Evolutionary conservation across 2,888 invertebrate genomes (phyloP).

Genomic region (Gibbula magus): DNA sequence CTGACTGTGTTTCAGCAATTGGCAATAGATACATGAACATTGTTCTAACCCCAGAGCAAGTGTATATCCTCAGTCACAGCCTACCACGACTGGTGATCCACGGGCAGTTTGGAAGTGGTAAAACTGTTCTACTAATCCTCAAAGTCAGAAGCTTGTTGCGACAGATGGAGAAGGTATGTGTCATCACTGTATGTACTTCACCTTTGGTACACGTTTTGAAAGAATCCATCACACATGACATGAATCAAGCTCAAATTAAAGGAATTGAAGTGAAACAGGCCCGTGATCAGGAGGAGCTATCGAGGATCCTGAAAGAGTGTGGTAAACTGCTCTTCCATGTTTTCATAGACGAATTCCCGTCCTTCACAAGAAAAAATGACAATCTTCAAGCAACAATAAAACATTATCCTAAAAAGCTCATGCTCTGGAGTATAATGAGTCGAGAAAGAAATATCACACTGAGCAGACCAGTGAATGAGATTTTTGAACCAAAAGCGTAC

Average conservation of each 20-base stretch:
- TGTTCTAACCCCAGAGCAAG: background rate
- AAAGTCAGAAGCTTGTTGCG: background rate
- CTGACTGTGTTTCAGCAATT: background rate
- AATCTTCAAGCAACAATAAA: background rate
- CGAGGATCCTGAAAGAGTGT: background rate
- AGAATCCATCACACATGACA: background rate
- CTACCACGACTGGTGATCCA: background rate
- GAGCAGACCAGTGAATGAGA: background rate
- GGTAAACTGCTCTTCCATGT: background rate
- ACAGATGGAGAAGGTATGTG: background rate
- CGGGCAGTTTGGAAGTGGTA: background rate
- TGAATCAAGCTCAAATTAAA: background rate
- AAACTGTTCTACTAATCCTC: background rate
- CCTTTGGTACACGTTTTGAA: background rate
- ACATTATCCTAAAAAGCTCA: background rate
- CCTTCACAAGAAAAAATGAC: background rate
- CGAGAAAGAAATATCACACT: background rate
- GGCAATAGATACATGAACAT: background rate
- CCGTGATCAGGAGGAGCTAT: background rate
- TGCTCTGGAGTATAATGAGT: background rate
- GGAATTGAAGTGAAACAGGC: background rate
- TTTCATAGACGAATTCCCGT: background rate
- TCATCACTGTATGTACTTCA: background rate
- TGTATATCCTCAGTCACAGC: background rate
- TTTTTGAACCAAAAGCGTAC: background rate